Conservation (phyloP, 1,140 invertebrate species). For the Calliphora vicina region DNA sequence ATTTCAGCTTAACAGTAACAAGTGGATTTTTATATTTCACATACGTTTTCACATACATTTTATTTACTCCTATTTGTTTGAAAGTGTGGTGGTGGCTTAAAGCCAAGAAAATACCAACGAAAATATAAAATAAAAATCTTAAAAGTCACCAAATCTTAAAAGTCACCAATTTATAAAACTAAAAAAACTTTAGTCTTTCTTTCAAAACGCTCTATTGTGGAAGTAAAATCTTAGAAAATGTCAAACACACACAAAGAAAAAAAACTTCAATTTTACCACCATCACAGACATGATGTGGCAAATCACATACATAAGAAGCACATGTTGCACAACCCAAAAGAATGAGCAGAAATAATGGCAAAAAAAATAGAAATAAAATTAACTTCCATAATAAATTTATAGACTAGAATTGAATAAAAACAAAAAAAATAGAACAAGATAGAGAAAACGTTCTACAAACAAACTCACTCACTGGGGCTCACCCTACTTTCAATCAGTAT, state of each 20-base stretch:
- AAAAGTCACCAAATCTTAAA: not conserved
- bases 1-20: not conserved
- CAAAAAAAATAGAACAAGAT: too few species aligned
- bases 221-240: too few species aligned
- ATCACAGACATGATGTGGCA: not conserved
- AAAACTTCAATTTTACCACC: not conserved
- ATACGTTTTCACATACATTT: not conserved
- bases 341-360: not conserved
- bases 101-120: too few species aligned
- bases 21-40: not conserved
- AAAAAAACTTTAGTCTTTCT: not conserved
- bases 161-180: not conserved
- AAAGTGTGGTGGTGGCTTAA: not conserved
- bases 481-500: not conserved
- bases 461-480: not conserved
- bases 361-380: not conserved
- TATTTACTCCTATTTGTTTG: too few species aligned
- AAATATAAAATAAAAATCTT: too few species aligned
- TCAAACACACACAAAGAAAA: too few species aligned
- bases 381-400: slow-evolving; percentile 6
- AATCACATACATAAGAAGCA: not conserved
- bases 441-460: too few species aligned
- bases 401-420: not conserved
- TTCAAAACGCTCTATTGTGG: not conserved
- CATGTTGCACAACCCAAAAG: not conserved